These are phyloP conservation scores for Hypanus sabinus DNA, from an alignment of 2,113 vertebrate genomes.

Conservation along the genomic window DNA sequence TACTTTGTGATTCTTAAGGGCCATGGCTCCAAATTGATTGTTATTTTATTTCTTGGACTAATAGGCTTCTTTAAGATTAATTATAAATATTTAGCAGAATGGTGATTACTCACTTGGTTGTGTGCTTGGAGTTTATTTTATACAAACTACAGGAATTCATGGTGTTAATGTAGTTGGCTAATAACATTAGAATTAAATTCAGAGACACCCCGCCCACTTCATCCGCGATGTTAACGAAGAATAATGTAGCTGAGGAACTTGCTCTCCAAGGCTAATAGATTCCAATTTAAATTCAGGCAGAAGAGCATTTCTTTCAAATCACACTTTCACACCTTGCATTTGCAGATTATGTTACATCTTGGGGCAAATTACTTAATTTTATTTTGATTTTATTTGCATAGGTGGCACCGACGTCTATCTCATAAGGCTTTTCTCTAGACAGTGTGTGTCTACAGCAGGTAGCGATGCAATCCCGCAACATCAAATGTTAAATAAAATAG, in stretches of 20 bases:
- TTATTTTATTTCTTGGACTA: neutral
- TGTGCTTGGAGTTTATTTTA: neutral
- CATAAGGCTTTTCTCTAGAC: constrained; percentile 45
- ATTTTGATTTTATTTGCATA: constrained; percentile 48
- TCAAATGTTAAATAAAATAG: constrained; percentile 49
- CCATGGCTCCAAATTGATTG: neutral
- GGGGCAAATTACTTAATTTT: constrained; percentile 45
- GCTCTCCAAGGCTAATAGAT: neutral
- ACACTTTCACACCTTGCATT: constrained; percentile 49
- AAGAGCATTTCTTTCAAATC: constrained; percentile 51
- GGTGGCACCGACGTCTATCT: constrained; percentile 44
- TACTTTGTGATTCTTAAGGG: neutral
- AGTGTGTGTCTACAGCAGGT: constrained; percentile 45
- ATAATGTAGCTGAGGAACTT: neutral
- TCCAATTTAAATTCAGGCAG: constrained; percentile 25
- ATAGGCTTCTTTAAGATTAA: neutral
- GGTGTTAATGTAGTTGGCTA: neutral
- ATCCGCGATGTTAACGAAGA: neutral
- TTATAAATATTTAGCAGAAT: neutral
- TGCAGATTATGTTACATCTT: constrained; percentile 50
- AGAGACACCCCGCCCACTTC: neutral
- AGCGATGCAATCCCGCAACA: constrained; percentile 48
- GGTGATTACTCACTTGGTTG: neutral
- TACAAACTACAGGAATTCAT: neutral
- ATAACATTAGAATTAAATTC: neutral